Percentiles rank a stretch among this genome's conserved stretches.
These are phyloP conservation scores for Drosophila conformis DNA, from an alignment of 2,888 invertebrate genomes.

Conservation along the genomic window DNA sequence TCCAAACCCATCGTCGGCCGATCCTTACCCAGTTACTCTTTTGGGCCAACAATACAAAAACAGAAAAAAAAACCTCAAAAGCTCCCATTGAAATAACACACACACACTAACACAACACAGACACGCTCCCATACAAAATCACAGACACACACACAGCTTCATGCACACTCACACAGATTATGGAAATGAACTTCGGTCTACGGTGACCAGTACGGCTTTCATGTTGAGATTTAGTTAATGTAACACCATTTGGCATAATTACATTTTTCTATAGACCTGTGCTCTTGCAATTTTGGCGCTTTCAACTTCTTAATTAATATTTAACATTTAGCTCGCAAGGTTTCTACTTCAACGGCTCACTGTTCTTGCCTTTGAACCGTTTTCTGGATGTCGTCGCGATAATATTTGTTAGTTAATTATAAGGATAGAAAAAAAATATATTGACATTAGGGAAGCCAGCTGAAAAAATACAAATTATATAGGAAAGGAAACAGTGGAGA, in stretches of 20 bases:
- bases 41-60: slow-evolving; percentile 39
- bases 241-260: slow-evolving; percentile 73
- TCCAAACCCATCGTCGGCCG: neutral
- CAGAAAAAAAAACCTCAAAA: slow-evolving; percentile 53
- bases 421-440: neutral
- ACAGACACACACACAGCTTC: slow-evolving; percentile 3
- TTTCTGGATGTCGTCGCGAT: neutral
- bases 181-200: slow-evolving; percentile 10
- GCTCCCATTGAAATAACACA: slow-evolving; percentile 54
- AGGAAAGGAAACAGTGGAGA: neutral
- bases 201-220: slow-evolving; percentile 26
- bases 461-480: too few species aligned
- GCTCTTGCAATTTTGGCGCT: slow-evolving; percentile 22
- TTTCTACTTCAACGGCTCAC: slow-evolving; percentile 26
- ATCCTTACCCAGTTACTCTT: slow-evolving; percentile 17
- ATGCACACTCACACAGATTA: neutral
- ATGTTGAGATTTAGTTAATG: slow-evolving; percentile 67
- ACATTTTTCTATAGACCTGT: slow-evolving; percentile 64
- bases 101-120: slow-evolving; percentile 30
- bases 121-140: slow-evolving; percentile 19
- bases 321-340: slow-evolving; percentile 18
- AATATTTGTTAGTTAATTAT: neutral
- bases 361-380: neutral
- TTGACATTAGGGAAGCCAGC: neutral
- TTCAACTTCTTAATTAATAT: slow-evolving; percentile 48